Evolutionary conservation across 2,797 vertebrate species (phyloP), one percentile per base, ranked within the genome.

Genomic region (Dipus sagitta): DNA sequence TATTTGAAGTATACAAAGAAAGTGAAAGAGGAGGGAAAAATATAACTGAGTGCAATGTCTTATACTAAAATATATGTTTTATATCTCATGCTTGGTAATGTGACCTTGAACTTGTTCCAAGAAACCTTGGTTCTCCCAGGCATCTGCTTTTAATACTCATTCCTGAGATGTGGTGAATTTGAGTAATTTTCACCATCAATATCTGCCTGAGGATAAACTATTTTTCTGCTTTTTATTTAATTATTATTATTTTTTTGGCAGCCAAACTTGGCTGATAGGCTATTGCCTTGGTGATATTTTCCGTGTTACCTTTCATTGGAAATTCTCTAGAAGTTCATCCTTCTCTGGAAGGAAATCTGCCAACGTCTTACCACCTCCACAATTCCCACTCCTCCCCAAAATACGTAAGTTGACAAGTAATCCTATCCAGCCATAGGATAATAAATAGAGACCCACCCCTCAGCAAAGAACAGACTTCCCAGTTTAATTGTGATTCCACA

Each of bases 401-500:
- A 10, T 26, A 77, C 58, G 71, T 76, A 0, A 86, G 18, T 65
- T 84, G 67, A 90, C 5, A 71, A 87, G 26, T 87, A 60, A 54
- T 14, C 23, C 26, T 70, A 1, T 79, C 60, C 17, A 13, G 38
- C 64, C 5, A 88, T 71, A 4, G 52, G 52, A 86, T n/a, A 87
- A 0, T 30, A 52, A 67, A 92, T 47, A 47, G 47, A 47, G 47
- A 47, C 20, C 18, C 52, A 74, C 3, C 38, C 26, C 70, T 93
- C 70, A 13, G 5, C 23, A 78, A 79, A 68, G n/a, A 12, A 89
- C 82, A 86, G 88, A 65, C 2, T 92, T 95, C 84, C 34, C 42
- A 71, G 32, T 18, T 14, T 74, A 88, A n/a, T 38, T 77, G 91
- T 28, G 86, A 90, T 94, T 95, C 86, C 93, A 80, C 76, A 91